Conservation (phyloP, 2,113 vertebrate genomes). For the Dipodomys ordii region DNA sequence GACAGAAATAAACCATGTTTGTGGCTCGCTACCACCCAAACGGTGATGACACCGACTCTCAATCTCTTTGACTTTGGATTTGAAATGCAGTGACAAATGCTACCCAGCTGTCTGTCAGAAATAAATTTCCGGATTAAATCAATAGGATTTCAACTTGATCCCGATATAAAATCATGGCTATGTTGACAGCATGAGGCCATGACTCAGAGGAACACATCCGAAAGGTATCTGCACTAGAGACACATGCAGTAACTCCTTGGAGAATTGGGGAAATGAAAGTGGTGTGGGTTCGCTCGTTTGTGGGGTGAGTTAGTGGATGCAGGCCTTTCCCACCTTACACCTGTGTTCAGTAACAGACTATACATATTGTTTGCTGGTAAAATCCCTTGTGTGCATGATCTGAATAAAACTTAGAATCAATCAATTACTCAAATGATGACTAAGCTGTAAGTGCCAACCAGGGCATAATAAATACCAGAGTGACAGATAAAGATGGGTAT, state of each 20-base stretch:
- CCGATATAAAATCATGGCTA: slow-evolving; percentile 52
- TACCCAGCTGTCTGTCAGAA: slow-evolving; percentile 68
- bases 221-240: background rate
- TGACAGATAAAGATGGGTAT: background rate
- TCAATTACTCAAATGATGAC: background rate
- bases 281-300: background rate
- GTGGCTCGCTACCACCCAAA: slow-evolving; percentile 66
- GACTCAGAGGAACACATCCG: background rate
- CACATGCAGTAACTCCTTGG: background rate
- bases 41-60: slow-evolving; percentile 58
- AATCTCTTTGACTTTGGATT: slow-evolving; percentile 74
- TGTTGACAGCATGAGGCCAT: slow-evolving; percentile 29
- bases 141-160: slow-evolving; percentile 32
- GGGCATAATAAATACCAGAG: background rate
- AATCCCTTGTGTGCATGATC: background rate
- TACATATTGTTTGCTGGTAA: background rate
- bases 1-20: slow-evolving; percentile 64
- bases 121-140: slow-evolving; percentile 78
- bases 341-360: background rate
- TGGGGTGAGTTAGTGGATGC: background rate
- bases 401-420: slow-evolving; percentile 13
- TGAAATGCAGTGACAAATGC: slow-evolving; percentile 72
- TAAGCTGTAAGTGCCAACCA: background rate
- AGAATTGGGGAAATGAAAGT: slow-evolving; percentile 1
- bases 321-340: background rate